Percentiles rank a stretch among this genome's conserved stretches.
These are phyloP conservation scores for Lasioglossum marginatum DNA, from an alignment of 2,888 invertebrate genomes.

Conservation along the genomic window DNA sequence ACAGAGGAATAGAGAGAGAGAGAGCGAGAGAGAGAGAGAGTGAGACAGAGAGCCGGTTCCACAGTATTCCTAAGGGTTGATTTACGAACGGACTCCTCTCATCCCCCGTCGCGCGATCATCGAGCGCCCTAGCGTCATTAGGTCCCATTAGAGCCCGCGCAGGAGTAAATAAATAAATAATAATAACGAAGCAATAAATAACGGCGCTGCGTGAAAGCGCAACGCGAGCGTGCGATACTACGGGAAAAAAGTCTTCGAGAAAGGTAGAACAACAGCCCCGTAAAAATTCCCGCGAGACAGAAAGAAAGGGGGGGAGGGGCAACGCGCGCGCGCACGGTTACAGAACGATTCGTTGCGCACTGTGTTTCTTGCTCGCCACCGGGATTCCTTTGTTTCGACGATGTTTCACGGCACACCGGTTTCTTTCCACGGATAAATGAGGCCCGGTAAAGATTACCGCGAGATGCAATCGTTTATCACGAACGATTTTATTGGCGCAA, in stretches of 20 bases:
- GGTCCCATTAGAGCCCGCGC: conserved; percentile 52
- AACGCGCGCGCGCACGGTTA: neutral
- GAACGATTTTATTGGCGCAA: conserved; percentile 43
- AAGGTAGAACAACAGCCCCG: conserved; percentile 19
- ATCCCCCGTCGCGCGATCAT: neutral
- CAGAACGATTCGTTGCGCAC: conserved; percentile 36
- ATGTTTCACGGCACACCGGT: conserved; percentile 15
- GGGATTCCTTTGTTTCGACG: conserved; percentile 37
- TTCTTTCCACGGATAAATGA: conserved; percentile 19
- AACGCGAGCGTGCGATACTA: neutral
- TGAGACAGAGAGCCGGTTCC: conserved; percentile 20
- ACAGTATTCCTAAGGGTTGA: conserved; percentile 54
- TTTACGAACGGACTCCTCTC: conserved; percentile 59
- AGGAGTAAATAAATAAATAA: conserved; percentile 70
- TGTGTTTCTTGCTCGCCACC: conserved; percentile 15
- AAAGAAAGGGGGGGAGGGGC: neutral
- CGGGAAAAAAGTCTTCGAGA: neutral
- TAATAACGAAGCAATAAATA: conserved; percentile 72
- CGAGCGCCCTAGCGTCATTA: conserved; percentile 58
- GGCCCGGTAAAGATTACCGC: conserved; percentile 11
- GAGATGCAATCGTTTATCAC: conserved; percentile 45
- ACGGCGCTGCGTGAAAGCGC: conserved; percentile 38
- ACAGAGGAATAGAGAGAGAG: neutral
- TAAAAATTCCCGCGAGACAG: neutral
- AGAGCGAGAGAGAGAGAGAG: neutral